A percentile compares a stretch with the other conserved stretches of the same genome.
These are phyloP conservation scores for Procambarus clarkii DNA, from an alignment of 1,140 invertebrate species.

Conservation along the genomic window DNA sequence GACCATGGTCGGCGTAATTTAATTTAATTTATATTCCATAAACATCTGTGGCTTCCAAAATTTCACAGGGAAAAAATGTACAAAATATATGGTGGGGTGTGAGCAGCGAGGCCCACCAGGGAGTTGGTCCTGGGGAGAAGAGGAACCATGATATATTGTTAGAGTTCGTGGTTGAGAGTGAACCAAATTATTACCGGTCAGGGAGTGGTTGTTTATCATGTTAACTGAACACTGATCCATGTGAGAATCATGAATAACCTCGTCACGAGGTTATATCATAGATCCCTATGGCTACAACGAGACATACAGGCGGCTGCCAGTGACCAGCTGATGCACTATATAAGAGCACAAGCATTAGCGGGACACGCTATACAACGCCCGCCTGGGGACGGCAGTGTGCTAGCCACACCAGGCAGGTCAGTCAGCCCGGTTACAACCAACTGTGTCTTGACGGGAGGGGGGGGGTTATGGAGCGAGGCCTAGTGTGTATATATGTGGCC, in stretches of 20 bases:
- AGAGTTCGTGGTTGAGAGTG: too few relatives aligned
- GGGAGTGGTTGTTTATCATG: neutral
- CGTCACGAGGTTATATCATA: constrained; percentile 12
- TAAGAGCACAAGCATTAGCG: constrained; percentile 30
- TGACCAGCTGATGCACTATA: neutral
- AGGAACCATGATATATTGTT: too few relatives aligned
- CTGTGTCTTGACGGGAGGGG: neutral
- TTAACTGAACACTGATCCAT: constrained; percentile 6
- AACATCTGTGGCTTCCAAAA: too few relatives aligned
- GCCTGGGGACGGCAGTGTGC: neutral
- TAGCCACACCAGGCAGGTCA: neutral
- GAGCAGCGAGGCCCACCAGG: too few relatives aligned
- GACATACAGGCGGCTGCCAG: neutral
- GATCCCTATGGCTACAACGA: neutral
- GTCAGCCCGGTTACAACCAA: neutral
- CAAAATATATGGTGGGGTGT: too few relatives aligned
- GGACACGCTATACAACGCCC: constrained; percentile 8
- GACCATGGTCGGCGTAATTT: too few relatives aligned
- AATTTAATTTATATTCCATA: too few relatives aligned
- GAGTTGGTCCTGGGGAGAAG: too few relatives aligned
- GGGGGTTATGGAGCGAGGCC: neutral
- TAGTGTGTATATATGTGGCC: too few relatives aligned
- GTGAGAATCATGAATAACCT: constrained; percentile 18
- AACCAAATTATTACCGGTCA: neutral
- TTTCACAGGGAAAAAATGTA: too few relatives aligned